Base-by-base conservation (phyloP, 2,888 invertebrate genomes). In the Aporophyla lueneburgensis region DNA sequence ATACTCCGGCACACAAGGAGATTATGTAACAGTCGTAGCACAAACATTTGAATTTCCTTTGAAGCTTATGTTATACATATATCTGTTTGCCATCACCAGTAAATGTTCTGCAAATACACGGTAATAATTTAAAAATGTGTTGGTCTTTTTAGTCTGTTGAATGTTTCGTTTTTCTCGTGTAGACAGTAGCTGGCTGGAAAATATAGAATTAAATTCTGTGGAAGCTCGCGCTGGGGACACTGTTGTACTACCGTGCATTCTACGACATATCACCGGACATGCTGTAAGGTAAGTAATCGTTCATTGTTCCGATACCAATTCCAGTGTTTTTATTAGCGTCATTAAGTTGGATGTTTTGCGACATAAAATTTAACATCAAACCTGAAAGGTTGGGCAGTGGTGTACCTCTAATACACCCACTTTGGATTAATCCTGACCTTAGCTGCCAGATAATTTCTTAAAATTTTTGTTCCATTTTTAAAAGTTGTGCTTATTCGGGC, bases 121-220 rank as follows among this genome's bases (percentile, higher is more conserved):
- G 56, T 24, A 43, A 40, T 24, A 21, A 54, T 76, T 71, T 40
- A 0, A 33, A 63, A 71, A 24, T n/a, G 16, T 63, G 12, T 79
- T 24, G 12, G 58, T 27, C 33, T n/a, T 56, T 27, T 27, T 14
- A n/a, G 7, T 27, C 14, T 58, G 24, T 16, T 43, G 14, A 62
- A 49, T 51, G 51, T 63, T 14, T 76, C 10, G 71, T 67, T 72
- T 67, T 84, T 69, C 81, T 76, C 81, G 46, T 85, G 70, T 88
- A 96, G 96, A 96, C 78, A 96, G 95, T 91, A 96, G 95, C 88
- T 96, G 96, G 96, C 85, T 96, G 79, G 96, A 96, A 85, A 96
- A 94, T 78, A 93, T 94, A 16, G 96, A 96, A 86, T 81, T 96
- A 65, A 96, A 92, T 88, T 94, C 96, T 9, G 89, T 96, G 49